A percentile compares a stretch with the other conserved stretches of the same genome.
These are phyloP conservation scores for Xestia c-nigrum DNA, from an alignment of 2,888 invertebrate species.

Conservation along the genomic window DNA sequence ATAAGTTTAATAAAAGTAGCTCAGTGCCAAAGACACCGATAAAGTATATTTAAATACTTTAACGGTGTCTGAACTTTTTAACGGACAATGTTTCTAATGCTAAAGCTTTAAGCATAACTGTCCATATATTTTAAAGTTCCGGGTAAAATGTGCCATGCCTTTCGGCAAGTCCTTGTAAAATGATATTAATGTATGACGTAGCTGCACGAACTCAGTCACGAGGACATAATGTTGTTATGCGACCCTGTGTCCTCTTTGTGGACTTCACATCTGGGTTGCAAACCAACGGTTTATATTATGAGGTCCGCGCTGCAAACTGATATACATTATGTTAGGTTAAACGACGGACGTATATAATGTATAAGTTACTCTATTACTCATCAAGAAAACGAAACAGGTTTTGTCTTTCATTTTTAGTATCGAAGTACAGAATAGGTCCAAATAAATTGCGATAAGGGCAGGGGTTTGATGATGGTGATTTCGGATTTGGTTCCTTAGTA, in stretches of 20 bases:
- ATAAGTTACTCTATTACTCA: not conserved
- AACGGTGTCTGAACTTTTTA: not conserved
- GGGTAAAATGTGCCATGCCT: not conserved
- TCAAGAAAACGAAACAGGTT: not conserved
- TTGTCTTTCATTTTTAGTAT: not conserved
- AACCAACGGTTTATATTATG: constrained; percentile 10
- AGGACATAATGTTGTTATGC: constrained; percentile 37
- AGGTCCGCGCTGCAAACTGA: not conserved
- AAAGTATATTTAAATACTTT: not conserved
- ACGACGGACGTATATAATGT: not conserved
- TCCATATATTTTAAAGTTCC: not conserved
- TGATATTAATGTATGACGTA: constrained; percentile 7
- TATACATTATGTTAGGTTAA: not conserved
- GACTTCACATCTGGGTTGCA: constrained; percentile 16
- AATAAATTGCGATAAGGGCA: not conserved
- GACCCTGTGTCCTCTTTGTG: constrained; percentile 11
- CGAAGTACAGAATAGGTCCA: not conserved
- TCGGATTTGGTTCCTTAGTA: not conserved
- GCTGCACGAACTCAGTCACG: constrained; percentile 23
- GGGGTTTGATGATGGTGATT: not conserved
- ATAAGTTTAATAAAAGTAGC: not conserved
- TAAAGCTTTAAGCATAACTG: not conserved
- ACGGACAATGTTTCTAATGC: not conserved
- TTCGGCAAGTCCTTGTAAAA: not conserved
- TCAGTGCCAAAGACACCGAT: no score